A percentile compares a stretch with the other conserved stretches of the same genome.
Evolutionary conservation across 1,140 invertebrate genomes (phyloP).

Genomic region (Aethina tumida): DNA sequence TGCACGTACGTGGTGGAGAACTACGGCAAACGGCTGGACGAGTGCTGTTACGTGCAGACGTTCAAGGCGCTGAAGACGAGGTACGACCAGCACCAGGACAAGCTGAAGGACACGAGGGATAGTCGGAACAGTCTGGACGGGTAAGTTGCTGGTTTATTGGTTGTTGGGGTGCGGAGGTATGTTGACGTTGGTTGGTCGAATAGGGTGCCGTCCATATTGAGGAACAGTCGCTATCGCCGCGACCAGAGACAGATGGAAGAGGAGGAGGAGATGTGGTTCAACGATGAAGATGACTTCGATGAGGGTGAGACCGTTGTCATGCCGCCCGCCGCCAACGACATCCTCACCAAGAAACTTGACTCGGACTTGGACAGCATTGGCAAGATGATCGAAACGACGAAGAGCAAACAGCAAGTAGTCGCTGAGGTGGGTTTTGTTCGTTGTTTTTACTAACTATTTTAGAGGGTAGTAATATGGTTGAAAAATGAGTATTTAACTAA

Average conservation of each 20-base stretch:
- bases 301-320: constrained; percentile 56
- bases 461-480: no score
- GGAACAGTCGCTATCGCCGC: constrained; percentile 72
- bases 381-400: no score
- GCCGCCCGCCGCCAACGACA: constrained; percentile 36
- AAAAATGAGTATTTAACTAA: no score
- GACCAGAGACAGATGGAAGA: constrained; percentile 90
- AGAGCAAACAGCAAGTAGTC: no score
- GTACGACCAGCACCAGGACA: constrained; percentile 92
- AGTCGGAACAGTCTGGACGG: constrained; percentile 62
- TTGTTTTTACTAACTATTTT: no score
- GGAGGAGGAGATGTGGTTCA: constrained; percentile 99
- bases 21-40: constrained; percentile 86
- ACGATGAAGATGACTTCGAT: constrained; percentile 91
- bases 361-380: constrained; percentile 53
- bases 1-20: constrained; percentile 91
- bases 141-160: constrained; percentile 37
- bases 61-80: constrained; percentile 85
- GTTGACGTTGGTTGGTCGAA: background rate
- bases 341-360: constrained; percentile 41
- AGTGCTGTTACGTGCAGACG: constrained; percentile 94
- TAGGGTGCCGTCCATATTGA: constrained; percentile 63
- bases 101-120: constrained; percentile 74
- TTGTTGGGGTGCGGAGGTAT: constrained; percentile 4
- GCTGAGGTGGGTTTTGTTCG: no score